Conservation (phyloP, 2,113 vertebrate species). For the Oenanthe melanoleuca region DNA sequence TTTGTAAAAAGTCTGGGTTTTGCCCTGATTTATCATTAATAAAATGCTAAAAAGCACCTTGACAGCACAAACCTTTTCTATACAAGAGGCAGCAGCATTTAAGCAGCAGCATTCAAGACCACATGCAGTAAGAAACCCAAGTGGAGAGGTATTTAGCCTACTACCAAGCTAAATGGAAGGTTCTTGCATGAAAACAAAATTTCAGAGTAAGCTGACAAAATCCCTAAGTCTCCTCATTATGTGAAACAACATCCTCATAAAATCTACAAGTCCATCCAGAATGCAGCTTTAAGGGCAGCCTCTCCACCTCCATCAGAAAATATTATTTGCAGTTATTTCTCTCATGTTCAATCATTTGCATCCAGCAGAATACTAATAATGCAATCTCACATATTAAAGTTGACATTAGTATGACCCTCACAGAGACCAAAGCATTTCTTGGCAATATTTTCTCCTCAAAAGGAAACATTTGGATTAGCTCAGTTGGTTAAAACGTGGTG, state of each 20-base stretch:
- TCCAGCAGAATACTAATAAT: background rate
- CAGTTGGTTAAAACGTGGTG: background rate
- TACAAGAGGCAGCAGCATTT: background rate
- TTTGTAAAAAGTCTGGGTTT: background rate
- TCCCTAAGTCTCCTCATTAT: background rate
- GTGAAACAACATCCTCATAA: background rate
- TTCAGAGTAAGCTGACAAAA: background rate
- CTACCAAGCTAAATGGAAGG: background rate
- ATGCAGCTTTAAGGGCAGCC: background rate
- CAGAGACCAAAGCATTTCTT: background rate
- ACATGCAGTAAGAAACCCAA: background rate
- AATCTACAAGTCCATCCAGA: background rate
- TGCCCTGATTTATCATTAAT: conserved; percentile 28
- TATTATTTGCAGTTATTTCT: background rate
- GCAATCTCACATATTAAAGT: background rate
- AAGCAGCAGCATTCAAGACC: conserved; percentile 25
- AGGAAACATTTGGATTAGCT: background rate
- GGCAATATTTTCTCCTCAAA: background rate
- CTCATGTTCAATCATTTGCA: background rate
- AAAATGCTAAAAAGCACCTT: conserved; percentile 47
- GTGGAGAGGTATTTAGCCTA: background rate
- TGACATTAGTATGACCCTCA: background rate
- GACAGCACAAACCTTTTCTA: conserved; percentile 37
- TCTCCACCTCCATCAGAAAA: background rate
- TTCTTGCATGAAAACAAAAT: conserved; percentile 12